Evolutionary conservation across 2,113 vertebrate species (phyloP).

Genomic region (Nerophis lumbriciformis): DNA sequence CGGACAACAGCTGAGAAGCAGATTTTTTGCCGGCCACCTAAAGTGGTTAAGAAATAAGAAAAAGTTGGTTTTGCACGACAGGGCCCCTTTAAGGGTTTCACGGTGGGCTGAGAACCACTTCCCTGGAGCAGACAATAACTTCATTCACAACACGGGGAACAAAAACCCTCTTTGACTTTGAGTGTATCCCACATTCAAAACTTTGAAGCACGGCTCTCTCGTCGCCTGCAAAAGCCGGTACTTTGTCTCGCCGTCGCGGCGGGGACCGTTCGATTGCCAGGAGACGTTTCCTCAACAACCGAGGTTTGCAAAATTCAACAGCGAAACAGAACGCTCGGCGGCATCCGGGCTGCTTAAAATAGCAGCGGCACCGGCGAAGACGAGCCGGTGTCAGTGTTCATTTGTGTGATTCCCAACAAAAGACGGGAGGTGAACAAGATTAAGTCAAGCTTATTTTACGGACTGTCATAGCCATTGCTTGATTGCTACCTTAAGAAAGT

Average conservation of each 20-base stretch:
- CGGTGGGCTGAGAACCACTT: too few relatives aligned
- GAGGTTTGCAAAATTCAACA: neutral
- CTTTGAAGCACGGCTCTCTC: neutral
- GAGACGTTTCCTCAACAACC: neutral
- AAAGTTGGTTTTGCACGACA: too few relatives aligned
- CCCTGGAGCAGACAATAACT: too few relatives aligned
- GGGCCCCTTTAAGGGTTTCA: too few relatives aligned
- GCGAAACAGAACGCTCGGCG: neutral
- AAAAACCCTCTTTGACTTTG: too few relatives aligned
- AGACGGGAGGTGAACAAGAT: neutral
- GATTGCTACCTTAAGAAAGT: constrained; percentile 9
- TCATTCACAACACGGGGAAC: too few relatives aligned
- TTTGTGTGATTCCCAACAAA: neutral
- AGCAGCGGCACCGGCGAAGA: neutral
- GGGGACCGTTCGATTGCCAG: neutral
- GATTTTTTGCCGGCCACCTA: too few relatives aligned
- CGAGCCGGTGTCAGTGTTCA: neutral
- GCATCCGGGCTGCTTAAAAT: neutral
- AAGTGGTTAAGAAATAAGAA: too few relatives aligned
- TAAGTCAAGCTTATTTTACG: too few relatives aligned
- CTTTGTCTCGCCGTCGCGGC: too few relatives aligned
- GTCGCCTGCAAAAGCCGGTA: neutral
- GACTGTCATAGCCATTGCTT: neutral
- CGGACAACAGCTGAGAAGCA: too few relatives aligned
- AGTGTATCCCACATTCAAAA: too few relatives aligned